Conservation (phyloP, 2,113 vertebrate species). For the Microtus montanus region DNA sequence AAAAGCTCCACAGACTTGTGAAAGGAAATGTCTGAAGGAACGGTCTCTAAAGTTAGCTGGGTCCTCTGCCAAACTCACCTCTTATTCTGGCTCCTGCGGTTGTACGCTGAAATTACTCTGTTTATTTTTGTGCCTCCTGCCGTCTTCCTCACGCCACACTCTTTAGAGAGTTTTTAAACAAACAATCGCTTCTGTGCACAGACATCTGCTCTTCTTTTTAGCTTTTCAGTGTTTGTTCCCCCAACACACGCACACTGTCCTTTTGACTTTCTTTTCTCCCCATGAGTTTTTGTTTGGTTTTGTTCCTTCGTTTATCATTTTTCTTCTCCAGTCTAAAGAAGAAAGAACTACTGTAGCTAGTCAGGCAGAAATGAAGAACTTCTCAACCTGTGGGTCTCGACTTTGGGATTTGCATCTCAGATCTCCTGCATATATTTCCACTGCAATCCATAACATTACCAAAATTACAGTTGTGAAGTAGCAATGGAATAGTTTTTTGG, state of each 20-base stretch:
- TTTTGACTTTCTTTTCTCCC: not conserved
- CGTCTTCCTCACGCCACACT: conserved; percentile 50
- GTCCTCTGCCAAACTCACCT: conserved; percentile 35
- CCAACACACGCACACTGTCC: not conserved
- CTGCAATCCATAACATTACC: too few relatives aligned
- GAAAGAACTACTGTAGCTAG: conserved; percentile 17
- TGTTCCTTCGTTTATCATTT: conserved; percentile 54
- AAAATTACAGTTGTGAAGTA: not conserved
- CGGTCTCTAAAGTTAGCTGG: conserved; percentile 55
- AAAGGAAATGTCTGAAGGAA: conserved; percentile 36
- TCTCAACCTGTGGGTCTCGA: not conserved
- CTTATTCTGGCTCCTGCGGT: conserved; percentile 57
- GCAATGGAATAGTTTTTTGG: not conserved
- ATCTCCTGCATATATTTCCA: not conserved
- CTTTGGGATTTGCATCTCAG: not conserved
- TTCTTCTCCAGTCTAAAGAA: conserved; percentile 69
- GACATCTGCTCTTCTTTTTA: not conserved
- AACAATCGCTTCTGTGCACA: not conserved
- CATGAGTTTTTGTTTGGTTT: not conserved
- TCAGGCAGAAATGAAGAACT: not conserved
- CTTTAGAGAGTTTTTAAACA: conserved; percentile 63
- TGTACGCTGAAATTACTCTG: conserved; percentile 68
- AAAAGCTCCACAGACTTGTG: not conserved
- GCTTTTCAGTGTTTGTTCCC: not conserved
- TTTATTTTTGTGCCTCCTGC: conserved; percentile 73